These are phyloP conservation scores for Cyprinodon brontotheroides DNA, from an alignment of 2,113 vertebrate genomes.

Conservation along the genomic window DNA sequence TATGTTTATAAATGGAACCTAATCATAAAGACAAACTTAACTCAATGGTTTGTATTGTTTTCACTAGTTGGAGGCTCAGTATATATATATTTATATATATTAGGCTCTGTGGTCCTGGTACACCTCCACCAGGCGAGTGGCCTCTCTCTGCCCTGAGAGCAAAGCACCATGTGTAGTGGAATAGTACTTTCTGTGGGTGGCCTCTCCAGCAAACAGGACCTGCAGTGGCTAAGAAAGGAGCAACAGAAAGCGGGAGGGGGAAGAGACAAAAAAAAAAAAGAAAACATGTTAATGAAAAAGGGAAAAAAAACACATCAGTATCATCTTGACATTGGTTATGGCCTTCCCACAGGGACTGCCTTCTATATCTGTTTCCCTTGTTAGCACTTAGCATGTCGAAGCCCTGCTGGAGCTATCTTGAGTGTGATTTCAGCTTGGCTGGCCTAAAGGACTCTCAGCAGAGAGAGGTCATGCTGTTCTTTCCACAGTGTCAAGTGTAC, in stretches of 20 bases:
- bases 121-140: conserved; percentile 90
- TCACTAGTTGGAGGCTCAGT: conserved; percentile 83
- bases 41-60: conserved; percentile 59
- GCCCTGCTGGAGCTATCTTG: conserved; percentile 11
- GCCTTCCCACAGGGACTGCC: background rate
- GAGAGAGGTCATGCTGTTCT: conserved; percentile 56
- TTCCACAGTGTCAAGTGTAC: conserved; percentile 55
- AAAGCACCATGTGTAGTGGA: conserved; percentile 99
- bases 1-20: conserved; percentile 64
- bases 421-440: conserved; percentile 36
- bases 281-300: conserved; percentile 14
- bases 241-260: background rate
- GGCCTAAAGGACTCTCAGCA: conserved; percentile 7
- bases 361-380: conserved; percentile 31
- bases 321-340: conserved; percentile 36
- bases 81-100: conserved; percentile 38
- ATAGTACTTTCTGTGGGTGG: conserved; percentile 98
- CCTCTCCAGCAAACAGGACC: conserved; percentile 98
- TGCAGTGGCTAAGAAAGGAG: conserved; percentile 86
- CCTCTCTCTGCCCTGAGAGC: conserved; percentile 97
- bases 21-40: conserved; percentile 69
- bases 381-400: conserved; percentile 19
- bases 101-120: conserved; percentile 90
- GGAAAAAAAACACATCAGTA: conserved; percentile 29
- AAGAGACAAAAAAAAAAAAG: background rate